Conservation (phyloP, 2,888 invertebrate genomes). For the Lycophotia porphyrea region DNA sequence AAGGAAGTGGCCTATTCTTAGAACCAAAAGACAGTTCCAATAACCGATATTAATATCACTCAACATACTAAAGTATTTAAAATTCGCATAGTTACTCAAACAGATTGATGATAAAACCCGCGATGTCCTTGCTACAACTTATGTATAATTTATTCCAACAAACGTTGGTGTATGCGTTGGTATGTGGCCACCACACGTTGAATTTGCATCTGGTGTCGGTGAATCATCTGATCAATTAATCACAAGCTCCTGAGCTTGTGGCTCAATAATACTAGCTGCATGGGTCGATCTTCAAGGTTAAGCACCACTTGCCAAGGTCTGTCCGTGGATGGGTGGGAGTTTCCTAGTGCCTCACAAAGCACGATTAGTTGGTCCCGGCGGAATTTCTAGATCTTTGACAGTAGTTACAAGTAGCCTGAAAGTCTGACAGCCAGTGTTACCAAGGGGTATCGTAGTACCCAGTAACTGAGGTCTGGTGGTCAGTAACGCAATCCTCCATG, state of each 20-base stretch:
- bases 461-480: too few relatives aligned
- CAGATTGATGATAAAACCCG: slow-evolving; percentile 37
- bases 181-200: slow-evolving; percentile 22
- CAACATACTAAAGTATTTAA: slow-evolving; percentile 36
- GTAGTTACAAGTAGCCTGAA: too few relatives aligned
- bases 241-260: background rate
- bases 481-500: too few relatives aligned
- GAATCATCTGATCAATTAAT: slow-evolving; percentile 19
- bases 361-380: too few relatives aligned
- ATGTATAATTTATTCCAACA: slow-evolving; percentile 55
- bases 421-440: too few relatives aligned
- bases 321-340: background rate
- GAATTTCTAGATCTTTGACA: too few relatives aligned
- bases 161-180: slow-evolving; percentile 58
- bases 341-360: background rate
- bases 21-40: slow-evolving; percentile 13
- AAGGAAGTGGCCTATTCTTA: background rate
- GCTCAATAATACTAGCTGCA: background rate
- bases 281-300: background rate
- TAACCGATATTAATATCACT: slow-evolving; percentile 39
- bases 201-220: slow-evolving; percentile 41
- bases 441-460: too few relatives aligned
- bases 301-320: background rate
- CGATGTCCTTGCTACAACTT: slow-evolving; percentile 54
- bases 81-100: slow-evolving; percentile 43